Evolutionary conservation across 2,113 vertebrate species (phyloP).

Genomic region (Proteles cristata): DNA sequence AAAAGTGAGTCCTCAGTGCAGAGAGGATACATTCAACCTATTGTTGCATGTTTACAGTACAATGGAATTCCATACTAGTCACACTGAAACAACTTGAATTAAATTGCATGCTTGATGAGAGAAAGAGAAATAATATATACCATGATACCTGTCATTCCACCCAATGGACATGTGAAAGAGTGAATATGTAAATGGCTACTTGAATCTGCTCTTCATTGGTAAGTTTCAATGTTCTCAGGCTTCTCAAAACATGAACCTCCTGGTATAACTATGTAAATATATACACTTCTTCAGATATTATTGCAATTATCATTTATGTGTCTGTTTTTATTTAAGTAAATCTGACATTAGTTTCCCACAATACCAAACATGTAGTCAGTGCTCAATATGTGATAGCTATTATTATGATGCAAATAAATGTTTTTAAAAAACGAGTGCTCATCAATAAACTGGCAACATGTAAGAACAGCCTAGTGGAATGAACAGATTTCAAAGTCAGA

Average conservation of each 20-base stretch:
- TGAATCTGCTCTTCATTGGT: neutral
- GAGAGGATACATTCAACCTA: neutral
- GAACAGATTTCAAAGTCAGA: neutral
- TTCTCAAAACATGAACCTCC: neutral
- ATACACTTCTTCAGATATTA: slow-evolving; percentile 2
- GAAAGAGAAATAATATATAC: neutral
- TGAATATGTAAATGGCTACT: neutral
- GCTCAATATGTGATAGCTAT: neutral
- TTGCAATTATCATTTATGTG: neutral
- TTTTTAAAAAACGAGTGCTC: neutral
- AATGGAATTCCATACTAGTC: neutral
- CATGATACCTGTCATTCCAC: neutral
- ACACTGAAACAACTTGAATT: neutral
- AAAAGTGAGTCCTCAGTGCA: neutral
- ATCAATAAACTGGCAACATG: neutral
- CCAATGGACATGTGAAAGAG: neutral
- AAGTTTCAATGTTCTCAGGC: neutral
- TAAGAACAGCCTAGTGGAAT: neutral
- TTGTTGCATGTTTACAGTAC: neutral
- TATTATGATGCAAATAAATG: neutral
- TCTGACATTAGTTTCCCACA: neutral
- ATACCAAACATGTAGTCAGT: neutral
- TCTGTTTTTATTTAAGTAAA: neutral
- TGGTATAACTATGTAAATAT: neutral
- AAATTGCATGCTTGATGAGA: neutral